Evolutionary conservation across 2,113 vertebrate species (phyloP), one percentile per base, ranked within the genome.

Genomic region (Aphyosemion australe): DNA sequence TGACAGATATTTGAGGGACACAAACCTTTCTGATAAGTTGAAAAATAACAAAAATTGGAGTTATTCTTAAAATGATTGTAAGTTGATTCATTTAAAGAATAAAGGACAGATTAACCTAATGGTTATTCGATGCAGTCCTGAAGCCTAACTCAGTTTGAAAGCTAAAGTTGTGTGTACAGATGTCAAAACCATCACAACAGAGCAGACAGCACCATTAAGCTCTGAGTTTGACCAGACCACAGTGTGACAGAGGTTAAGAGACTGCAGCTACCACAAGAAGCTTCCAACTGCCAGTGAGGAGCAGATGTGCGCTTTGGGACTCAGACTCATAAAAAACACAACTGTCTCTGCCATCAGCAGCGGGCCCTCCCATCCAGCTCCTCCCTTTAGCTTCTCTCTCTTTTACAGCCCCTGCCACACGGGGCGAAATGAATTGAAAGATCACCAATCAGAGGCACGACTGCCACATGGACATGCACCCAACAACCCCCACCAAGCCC

Each of bases 291-390:
- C 67, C 76, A 78, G 73, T 21, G 65, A 76, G 75, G 42, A 84
- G 79, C 87, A 90, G 83, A 87, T 89, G 87, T 87, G 80, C 75
- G 76, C 85, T 82, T 77, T 75, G 80, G 75, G 79, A 79, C 70
- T 67, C 78, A 77, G 66, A 83, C 85, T 89, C 85, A 90, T 82
- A 84, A 83, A 84, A 81, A 77, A 62, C 1, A 83, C 14, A 61
- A 86, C 74, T 69, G 82, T 86, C 72, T 89, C 71, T 82, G 62
- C 61, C 64, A 83, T 65, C 79, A 80, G 61, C 61, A 67, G 65
- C 14, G 62, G 53, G 50, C 62, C 73, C 68, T 53, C 67, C 55
- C 75, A 61, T 54, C 62, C 78, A 63, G 54, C 78, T 83, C 82
- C 76, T 60, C 85, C 87, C 74, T 81, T 85, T 78, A 76, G 73